These are phyloP conservation scores for Eupithecia pulchellata DNA, from an alignment of 2,888 invertebrate genomes.

Conservation along the genomic window DNA sequence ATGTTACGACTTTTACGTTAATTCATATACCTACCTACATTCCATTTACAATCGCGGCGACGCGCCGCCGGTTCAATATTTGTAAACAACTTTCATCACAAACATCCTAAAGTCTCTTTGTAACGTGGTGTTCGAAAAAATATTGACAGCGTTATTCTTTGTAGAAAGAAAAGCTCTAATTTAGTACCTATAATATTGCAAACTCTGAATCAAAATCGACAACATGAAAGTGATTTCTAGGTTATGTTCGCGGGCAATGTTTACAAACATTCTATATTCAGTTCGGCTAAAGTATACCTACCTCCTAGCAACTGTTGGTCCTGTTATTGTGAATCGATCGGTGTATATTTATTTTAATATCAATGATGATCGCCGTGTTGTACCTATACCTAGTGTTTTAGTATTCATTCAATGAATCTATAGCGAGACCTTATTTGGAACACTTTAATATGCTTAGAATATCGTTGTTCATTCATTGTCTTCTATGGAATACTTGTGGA, in stretches of 20 bases:
- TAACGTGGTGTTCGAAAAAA: too few relatives aligned
- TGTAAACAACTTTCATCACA: background rate
- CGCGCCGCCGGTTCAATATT: too few relatives aligned
- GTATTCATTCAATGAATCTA: background rate
- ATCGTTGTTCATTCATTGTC: slow-evolving; percentile 3
- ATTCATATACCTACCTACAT: background rate
- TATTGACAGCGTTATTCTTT: too few relatives aligned
- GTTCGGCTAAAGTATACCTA: too few relatives aligned
- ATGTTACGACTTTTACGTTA: background rate
- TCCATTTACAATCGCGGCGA: too few relatives aligned
- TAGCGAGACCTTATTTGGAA: background rate
- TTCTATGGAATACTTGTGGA: background rate
- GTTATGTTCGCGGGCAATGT: too few relatives aligned
- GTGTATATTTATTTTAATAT: background rate
- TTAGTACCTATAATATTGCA: too few relatives aligned
- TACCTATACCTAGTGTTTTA: background rate
- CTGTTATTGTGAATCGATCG: background rate
- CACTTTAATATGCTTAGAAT: background rate
- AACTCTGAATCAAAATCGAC: too few relatives aligned
- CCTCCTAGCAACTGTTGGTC: background rate
- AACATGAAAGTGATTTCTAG: too few relatives aligned
- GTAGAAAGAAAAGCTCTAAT: too few relatives aligned
- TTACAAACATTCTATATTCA: background rate
- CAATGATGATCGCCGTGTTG: background rate
- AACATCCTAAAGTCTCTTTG: too few relatives aligned